Percentiles rank a stretch among this genome's conserved stretches.
Evolutionary conservation across 2,113 vertebrate species (phyloP).

Genomic region (Columbina picui): DNA sequence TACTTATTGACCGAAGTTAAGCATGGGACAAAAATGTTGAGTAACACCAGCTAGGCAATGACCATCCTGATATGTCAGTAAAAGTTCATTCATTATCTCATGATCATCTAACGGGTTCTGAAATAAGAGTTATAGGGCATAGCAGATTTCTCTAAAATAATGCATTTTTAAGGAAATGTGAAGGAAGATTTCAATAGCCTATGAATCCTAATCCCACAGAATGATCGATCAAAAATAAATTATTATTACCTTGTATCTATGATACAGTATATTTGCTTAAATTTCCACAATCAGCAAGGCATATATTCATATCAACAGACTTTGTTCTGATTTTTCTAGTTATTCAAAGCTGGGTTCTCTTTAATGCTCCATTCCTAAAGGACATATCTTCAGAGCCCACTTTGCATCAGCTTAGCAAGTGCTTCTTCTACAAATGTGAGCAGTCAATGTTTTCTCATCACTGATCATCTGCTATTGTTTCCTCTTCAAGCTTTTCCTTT

Average conservation of each 20-base stretch:
- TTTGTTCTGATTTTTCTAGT: neutral
- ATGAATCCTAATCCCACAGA: neutral
- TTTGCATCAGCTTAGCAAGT: neutral
- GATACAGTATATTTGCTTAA: neutral
- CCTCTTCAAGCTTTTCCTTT: neutral
- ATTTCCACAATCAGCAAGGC: neutral
- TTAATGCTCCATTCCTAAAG: neutral
- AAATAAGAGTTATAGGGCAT: neutral
- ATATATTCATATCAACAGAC: neutral
- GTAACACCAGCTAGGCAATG: neutral
- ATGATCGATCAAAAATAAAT: neutral
- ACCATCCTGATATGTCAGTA: neutral
- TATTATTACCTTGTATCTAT: neutral
- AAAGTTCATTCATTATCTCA: neutral
- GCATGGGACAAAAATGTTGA: neutral
- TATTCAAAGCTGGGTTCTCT: neutral
- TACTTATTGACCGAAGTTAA: neutral
- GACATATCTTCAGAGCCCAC: neutral
- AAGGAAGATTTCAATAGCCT: neutral
- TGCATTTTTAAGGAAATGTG: conserved; percentile 7
- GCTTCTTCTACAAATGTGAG: neutral
- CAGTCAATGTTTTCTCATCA: neutral
- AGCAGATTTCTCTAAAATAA: neutral
- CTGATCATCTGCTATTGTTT: neutral
- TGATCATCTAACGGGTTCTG: neutral